A percentile compares a stretch with the other conserved stretches of the same genome.
phyloP scores from a whole-genome alignment of 2,888 invertebrate genomes.

The Phalera bucephala region DNA sequence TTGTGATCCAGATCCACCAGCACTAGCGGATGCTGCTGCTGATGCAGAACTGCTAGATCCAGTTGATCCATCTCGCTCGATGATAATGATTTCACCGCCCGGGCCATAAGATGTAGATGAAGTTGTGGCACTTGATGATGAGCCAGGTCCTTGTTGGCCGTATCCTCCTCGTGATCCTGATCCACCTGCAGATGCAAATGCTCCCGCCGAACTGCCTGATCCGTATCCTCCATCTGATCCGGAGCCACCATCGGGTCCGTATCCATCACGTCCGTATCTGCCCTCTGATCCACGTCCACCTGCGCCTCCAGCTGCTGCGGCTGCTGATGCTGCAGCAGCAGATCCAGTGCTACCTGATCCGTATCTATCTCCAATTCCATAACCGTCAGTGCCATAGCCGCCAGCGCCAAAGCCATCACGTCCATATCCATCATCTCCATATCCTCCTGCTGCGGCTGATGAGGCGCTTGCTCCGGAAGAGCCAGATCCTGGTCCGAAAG shows the following conservation, averaged over 20 bases:
- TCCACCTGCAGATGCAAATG: not conserved
- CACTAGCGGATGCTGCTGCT: no score
- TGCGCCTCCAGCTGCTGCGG: constrained; percentile 4
- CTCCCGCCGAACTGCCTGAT: no score
- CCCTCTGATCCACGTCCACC: constrained; percentile 1
- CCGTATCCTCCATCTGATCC: not conserved
- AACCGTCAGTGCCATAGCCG: not conserved
- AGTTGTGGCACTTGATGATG: no score
- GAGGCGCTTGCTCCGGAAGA: constrained; percentile 5
- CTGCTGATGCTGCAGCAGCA: constrained; percentile 8
- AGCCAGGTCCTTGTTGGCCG: no score
- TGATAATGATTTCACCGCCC: not conserved
- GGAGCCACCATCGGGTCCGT: not conserved
- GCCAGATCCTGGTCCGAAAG: constrained; percentile 6
- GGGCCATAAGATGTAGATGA: no score
- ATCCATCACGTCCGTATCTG: no score
- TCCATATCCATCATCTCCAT: constrained; percentile 1
- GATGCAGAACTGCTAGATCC: not conserved
- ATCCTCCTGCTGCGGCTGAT: constrained; percentile 1
- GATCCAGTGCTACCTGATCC: no score
- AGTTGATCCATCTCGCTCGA: not conserved
- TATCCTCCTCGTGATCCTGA: no score
- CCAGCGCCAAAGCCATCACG: constrained; percentile 3
- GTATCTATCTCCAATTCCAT: not conserved
- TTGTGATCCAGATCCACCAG: not conserved